phyloP scores from a whole-genome alignment of 2,113 vertebrate species.

The Ctenodactylus gundi region DNA sequence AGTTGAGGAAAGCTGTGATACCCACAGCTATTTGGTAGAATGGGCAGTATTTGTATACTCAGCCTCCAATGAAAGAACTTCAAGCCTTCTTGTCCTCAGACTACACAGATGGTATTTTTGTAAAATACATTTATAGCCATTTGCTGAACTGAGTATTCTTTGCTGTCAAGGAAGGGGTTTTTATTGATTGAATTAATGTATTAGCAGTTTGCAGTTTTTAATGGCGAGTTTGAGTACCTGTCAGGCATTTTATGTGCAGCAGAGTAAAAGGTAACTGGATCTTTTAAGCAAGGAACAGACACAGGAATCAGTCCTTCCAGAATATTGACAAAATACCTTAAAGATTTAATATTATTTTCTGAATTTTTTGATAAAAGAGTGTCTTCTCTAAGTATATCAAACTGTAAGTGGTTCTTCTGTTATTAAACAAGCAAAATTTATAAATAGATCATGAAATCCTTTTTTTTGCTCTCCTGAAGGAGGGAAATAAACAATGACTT shows the following conservation, averaged over 20 bases:
- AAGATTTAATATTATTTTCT: not conserved
- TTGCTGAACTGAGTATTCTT: conserved; percentile 35
- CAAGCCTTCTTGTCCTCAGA: not conserved
- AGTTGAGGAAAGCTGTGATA: not conserved
- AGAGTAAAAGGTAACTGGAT: not conserved
- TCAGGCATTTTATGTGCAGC: not conserved
- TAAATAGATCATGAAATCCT: not conserved
- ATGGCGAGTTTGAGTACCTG: not conserved
- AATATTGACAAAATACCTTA: conserved; percentile 3
- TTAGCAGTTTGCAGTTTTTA: conserved; percentile 25
- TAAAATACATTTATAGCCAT: not conserved
- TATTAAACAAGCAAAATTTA: not conserved
- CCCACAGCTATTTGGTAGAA: not conserved
- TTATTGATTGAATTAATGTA: conserved; percentile 26
- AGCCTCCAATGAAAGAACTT: not conserved
- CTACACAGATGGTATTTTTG: not conserved
- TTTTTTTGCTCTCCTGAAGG: not conserved
- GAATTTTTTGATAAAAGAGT: not conserved
- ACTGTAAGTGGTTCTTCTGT: conserved; percentile 9
- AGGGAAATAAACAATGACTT: conserved; percentile 15
- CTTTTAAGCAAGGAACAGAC: not conserved
- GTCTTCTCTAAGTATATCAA: not conserved
- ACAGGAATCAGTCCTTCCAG: not conserved
- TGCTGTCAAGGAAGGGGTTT: not conserved
- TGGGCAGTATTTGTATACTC: not conserved